These are phyloP conservation scores for Phaonia tiefii DNA, from an alignment of 2,888 invertebrate genomes.

Conservation along the genomic window DNA sequence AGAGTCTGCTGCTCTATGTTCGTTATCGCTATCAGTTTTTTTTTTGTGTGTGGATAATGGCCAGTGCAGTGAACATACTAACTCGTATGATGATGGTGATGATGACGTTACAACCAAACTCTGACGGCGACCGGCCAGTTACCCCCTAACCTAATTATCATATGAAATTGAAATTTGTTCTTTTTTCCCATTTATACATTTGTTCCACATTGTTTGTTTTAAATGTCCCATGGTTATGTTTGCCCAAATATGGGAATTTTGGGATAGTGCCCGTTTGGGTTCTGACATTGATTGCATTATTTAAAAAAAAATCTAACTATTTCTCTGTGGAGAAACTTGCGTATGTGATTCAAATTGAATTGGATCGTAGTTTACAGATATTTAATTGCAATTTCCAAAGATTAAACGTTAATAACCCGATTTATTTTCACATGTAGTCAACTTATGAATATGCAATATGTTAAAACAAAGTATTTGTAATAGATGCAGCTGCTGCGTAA, in stretches of 20 bases:
- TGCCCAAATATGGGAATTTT: slow-evolving; percentile 11
- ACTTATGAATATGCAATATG: too few species aligned
- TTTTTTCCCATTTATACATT: neutral
- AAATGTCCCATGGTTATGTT: slow-evolving; percentile 22
- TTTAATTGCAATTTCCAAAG: too few species aligned
- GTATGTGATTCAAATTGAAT: too few species aligned
- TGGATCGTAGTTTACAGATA: too few species aligned
- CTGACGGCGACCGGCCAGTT: neutral
- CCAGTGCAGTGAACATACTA: neutral
- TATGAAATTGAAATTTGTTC: neutral
- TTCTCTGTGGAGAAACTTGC: too few species aligned
- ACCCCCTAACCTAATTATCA: slow-evolving; percentile 27
- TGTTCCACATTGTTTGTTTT: neutral
- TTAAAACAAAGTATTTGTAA: too few species aligned
- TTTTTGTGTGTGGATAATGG: neutral
- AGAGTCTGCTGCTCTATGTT: neutral
- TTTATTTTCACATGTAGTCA: too few species aligned
- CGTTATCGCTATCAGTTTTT: slow-evolving; percentile 17
- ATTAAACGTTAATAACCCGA: too few species aligned
- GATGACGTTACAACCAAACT: neutral
- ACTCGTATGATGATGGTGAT: too few species aligned
- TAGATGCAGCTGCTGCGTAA: too few species aligned
- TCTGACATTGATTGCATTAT: neutral
- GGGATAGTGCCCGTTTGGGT: neutral
- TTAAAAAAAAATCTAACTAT: too few species aligned